Base-by-base conservation (phyloP, 2,888 invertebrate genomes). In the Thalpophila matura region DNA sequence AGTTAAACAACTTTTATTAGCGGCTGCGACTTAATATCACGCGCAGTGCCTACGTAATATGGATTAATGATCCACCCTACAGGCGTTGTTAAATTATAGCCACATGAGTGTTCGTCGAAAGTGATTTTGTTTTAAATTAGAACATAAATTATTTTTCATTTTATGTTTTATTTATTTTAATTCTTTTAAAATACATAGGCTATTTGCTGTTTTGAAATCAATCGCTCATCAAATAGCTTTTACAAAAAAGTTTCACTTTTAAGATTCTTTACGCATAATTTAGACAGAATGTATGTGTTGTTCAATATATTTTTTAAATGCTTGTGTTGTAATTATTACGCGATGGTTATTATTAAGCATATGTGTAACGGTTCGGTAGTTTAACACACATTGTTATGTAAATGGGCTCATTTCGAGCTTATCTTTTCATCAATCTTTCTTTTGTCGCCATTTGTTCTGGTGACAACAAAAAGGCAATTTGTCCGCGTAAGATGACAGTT, bases 1-100 rank as follows among this genome's bases (percentile, higher is more conserved):
- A 60, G 63, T 77, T 69, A 65, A 46, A 68, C 55, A 72, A 74
- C 53, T 78, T 77, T 75, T 78, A 62, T 62, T 72, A 64, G 47
- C 24, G 42, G 10, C 45, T 45, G 45, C 6, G 51, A 67, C 33
- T 60, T 74, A 68, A 77, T 74, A 77, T 62, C 46, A 67, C 59
- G 45, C 58, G 53, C 49, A 14, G 45, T 47, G 61, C 56, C 40
- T 60, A 26, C 26, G 38, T 78, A 78, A 73, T 70, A 58, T 40
- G 56, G 63, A 77, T 65, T 74, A 72, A 74, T 72, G 64, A 57
- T 56, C 56, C 3, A 31, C 40, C 42, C 40, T 31, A 35, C 42
- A 14, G 4, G n/a, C 47, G 56, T 10, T 29, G 49, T 26, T 42
- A 31, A 58, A 35, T 51, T 49, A 54, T 31, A 38, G 18, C 43